These are phyloP conservation scores for Ceuthmochares aereus DNA, from an alignment of 2,113 vertebrate species.

Conservation along the genomic window DNA sequence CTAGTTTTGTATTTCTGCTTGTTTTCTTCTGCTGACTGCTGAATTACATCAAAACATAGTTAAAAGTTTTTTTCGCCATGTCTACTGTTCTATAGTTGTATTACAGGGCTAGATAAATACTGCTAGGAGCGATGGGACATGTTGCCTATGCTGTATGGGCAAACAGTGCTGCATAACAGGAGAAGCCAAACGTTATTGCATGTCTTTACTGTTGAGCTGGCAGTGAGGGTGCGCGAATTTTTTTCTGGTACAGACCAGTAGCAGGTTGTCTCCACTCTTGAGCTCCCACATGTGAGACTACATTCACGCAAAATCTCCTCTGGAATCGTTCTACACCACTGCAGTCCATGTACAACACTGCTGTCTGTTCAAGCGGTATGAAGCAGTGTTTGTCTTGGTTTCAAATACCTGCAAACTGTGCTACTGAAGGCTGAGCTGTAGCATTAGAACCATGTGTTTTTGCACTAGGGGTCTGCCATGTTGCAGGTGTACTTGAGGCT, in stretches of 20 bases:
- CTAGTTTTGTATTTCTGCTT: not conserved
- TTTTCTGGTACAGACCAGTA: not conserved
- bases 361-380: not conserved
- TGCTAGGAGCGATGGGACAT: not conserved
- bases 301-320: not conserved
- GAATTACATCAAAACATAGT: not conserved
- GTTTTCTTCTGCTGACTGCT: not conserved
- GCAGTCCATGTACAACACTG: not conserved
- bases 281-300: not conserved
- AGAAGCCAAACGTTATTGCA: rapidly evolving
- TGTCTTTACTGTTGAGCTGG: not conserved
- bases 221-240: not conserved
- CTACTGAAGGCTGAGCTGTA: not conserved
- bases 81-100: not conserved
- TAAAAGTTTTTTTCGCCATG: not conserved
- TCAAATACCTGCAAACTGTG: not conserved
- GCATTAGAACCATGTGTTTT: not conserved
- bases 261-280: not conserved
- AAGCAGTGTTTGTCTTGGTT: not conserved
- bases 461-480: not conserved
- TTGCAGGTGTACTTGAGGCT: not conserved
- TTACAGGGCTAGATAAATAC: not conserved
- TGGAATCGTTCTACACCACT: not conserved
- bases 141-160: not conserved
- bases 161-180: not conserved